Conservation (phyloP, 1,140 invertebrate species). For the Panonychus citri region DNA sequence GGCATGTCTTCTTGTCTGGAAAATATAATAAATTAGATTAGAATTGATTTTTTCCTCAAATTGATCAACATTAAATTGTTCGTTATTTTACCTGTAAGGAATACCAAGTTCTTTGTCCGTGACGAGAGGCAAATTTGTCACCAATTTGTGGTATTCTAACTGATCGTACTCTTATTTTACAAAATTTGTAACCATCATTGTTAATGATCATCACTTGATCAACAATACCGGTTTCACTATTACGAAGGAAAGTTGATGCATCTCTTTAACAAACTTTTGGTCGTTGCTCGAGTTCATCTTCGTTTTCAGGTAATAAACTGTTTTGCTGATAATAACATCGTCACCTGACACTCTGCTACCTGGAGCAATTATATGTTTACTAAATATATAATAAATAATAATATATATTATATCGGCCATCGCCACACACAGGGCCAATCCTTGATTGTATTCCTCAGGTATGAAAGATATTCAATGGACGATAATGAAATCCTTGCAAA, state of each 20-base stretch:
- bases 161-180: slow-evolving; percentile 90
- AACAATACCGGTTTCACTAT: slow-evolving; percentile 93
- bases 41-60: neutral
- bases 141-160: slow-evolving; percentile 96
- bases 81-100: slow-evolving; percentile 47
- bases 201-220: slow-evolving; percentile 95
- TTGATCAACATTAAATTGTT: no score
- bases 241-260: slow-evolving; percentile 85
- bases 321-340: slow-evolving; percentile 98
- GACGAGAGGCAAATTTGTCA: slow-evolving; percentile 93
- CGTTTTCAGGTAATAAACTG: slow-evolving; percentile 81
- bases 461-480: no score
- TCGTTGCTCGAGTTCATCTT: slow-evolving; percentile 77
- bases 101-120: slow-evolving; percentile 98
- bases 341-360: slow-evolving; percentile 93
- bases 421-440: no score
- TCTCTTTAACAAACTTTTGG: slow-evolving; percentile 77
- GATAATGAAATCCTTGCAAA: no score
- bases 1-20: slow-evolving; percentile 51
- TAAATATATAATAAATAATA: no score
- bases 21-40: neutral
- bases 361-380: slow-evolving; percentile 89
- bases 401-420: no score
- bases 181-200: slow-evolving; percentile 93
- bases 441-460: no score